Conservation (phyloP, 2,113 vertebrate species). For the Brevimyrus niger region DNA sequence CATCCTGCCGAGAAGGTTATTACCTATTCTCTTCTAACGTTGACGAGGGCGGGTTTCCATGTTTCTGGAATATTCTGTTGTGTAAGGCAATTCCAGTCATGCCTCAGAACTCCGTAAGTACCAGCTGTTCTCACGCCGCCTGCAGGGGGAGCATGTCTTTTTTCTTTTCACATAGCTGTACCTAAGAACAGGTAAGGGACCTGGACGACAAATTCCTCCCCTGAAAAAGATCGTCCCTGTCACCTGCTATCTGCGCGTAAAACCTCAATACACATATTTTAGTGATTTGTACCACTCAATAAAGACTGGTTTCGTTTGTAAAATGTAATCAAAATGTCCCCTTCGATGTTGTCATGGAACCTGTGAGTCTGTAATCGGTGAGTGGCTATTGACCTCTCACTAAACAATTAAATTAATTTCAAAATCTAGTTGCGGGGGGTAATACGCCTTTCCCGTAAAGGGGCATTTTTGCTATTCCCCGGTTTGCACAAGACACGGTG, state of each 20-base stretch:
- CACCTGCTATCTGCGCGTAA: neutral
- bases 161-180: neutral
- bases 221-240: neutral
- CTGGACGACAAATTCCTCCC: neutral
- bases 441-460: neutral
- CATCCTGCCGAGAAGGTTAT: neutral
- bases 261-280: neutral
- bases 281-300: neutral
- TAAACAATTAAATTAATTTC: neutral
- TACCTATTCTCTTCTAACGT: neutral
- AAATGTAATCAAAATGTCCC: neutral
- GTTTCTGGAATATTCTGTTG: neutral
- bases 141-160: neutral
- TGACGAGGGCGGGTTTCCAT: neutral
- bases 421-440: neutral
- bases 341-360: neutral
- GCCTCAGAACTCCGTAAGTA: neutral
- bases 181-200: neutral
- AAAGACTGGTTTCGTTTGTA: neutral
- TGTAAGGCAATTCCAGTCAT: neutral
- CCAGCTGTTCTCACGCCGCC: neutral
- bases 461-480: neutral
- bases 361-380: neutral
- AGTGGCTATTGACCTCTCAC: neutral
- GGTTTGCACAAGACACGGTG: neutral